A percentile compares a stretch with the other conserved stretches of the same genome.
Evolutionary conservation across 2,888 invertebrate species (phyloP).

Genomic region (Philopedon plagiatum): DNA sequence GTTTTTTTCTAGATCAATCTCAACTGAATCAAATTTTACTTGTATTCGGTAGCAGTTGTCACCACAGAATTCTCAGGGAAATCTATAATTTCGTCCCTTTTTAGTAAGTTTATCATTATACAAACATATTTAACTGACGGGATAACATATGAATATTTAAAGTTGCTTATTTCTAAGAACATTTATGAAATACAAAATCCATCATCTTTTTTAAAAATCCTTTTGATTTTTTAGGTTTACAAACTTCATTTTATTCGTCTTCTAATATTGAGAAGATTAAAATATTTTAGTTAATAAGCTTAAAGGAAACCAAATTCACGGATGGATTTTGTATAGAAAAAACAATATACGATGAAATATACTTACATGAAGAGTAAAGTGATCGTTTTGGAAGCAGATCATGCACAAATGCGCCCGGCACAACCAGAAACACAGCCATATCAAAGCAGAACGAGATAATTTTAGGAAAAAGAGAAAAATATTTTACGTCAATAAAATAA

Average conservation of each 20-base stretch:
- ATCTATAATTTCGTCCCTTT: no score
- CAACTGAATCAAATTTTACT: no score
- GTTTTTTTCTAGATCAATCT: no score
- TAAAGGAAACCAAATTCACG: no score
- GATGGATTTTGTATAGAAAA: conserved; percentile 41
- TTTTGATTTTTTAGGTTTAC: not conserved
- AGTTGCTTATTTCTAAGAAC: conserved; percentile 12
- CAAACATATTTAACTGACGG: no score
- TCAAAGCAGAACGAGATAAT: conserved; percentile 84
- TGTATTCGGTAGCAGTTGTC: no score
- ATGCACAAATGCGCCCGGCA: conserved; percentile 81
- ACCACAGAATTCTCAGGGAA: no score
- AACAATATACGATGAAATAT: conserved; percentile 65
- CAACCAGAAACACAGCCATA: conserved; percentile 83
- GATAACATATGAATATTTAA: not conserved
- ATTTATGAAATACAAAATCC: conserved; percentile 42
- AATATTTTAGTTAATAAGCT: conserved; percentile 7
- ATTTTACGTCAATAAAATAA: conserved; percentile 78
- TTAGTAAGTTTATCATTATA: no score
- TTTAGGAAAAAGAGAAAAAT: conserved; percentile 80
- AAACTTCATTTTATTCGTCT: no score
- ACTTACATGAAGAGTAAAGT: conserved; percentile 79
- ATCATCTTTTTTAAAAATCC: not conserved
- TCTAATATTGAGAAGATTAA: no score
- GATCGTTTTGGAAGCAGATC: conserved; percentile 77